Conservation (phyloP, 2,888 invertebrate species). For the Neoascia interrupta region DNA sequence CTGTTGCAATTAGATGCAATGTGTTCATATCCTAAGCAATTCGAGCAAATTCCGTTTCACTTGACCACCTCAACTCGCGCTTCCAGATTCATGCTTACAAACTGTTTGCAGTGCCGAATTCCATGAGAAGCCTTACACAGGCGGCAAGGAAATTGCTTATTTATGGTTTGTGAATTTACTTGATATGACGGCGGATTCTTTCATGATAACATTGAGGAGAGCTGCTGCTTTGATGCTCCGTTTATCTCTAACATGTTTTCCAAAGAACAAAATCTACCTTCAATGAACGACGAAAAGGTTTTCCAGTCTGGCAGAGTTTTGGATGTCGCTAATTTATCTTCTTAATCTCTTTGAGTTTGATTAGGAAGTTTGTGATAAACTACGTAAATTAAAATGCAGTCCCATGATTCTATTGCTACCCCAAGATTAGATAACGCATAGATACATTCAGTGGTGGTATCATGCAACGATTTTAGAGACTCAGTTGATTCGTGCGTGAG, state of each 20-base stretch:
- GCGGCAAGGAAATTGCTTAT: too few relatives aligned
- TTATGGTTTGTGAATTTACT: too few relatives aligned
- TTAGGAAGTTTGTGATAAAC: not conserved
- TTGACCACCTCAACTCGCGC: not conserved
- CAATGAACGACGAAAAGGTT: conserved; percentile 13
- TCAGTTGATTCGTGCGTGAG: not conserved
- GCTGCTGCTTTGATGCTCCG: not conserved
- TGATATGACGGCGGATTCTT: too few relatives aligned
- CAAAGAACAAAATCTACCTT: conserved; percentile 11
- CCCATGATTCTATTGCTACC: conserved; percentile 14
- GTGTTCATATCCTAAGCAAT: not conserved
- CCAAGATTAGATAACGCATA: conserved; percentile 7
- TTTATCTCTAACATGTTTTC: conserved; percentile 3
- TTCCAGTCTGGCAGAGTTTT: conserved; percentile 29
- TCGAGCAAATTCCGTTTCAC: not conserved
- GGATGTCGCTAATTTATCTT: conserved; percentile 10
- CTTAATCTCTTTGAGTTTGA: conserved; percentile 3
- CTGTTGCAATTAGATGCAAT: too few relatives aligned
- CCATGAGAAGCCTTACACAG: too few relatives aligned
- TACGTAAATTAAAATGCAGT: conserved; percentile 16
- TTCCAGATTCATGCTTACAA: too few relatives aligned
- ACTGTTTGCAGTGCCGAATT: too few relatives aligned
- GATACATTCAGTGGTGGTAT: conserved; percentile 3
- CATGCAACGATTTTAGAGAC: conserved; percentile 2
- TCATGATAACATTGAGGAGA: not conserved